These are phyloP conservation scores for Sebastes reedi DNA, from an alignment of 2,797 vertebrate species.

Conservation along the genomic window DNA sequence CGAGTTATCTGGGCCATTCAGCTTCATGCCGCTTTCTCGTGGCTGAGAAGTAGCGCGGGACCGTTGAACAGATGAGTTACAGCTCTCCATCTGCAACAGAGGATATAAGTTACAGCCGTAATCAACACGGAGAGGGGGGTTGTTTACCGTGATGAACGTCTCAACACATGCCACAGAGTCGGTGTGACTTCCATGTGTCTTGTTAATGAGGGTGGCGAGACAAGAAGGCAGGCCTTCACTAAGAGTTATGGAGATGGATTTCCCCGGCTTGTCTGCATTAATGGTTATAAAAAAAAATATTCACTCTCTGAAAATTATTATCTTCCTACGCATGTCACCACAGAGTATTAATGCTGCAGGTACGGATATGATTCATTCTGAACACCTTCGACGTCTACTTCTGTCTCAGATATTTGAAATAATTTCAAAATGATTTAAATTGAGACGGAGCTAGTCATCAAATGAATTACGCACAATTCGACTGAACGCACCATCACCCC, in stretches of 20 bases:
- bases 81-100: conserved; percentile 21
- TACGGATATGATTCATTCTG: background rate
- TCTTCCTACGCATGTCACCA: background rate
- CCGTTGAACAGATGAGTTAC: conserved; percentile 26
- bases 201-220: conserved; percentile 55
- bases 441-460: background rate
- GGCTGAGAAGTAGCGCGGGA: background rate
- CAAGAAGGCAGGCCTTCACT: conserved; percentile 30
- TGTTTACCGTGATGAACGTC: conserved; percentile 54
- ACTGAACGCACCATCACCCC: background rate
- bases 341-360: conserved; percentile 3
- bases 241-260: conserved; percentile 49
- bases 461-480: background rate
- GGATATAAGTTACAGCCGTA: conserved; percentile 43
- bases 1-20: conserved; percentile 5
- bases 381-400: background rate
- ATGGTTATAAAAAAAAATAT: conserved; percentile 30
- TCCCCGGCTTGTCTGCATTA: conserved; percentile 8
- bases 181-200: conserved; percentile 45
- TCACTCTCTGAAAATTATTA: conserved; percentile 12
- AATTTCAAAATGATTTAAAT: background rate
- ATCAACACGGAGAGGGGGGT: conserved; percentile 30
- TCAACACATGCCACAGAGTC: conserved; percentile 23
- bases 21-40: background rate
- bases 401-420: background rate